Base-by-base conservation (phyloP, 2,797 vertebrate genomes). In the Artibeus lituratus region DNA sequence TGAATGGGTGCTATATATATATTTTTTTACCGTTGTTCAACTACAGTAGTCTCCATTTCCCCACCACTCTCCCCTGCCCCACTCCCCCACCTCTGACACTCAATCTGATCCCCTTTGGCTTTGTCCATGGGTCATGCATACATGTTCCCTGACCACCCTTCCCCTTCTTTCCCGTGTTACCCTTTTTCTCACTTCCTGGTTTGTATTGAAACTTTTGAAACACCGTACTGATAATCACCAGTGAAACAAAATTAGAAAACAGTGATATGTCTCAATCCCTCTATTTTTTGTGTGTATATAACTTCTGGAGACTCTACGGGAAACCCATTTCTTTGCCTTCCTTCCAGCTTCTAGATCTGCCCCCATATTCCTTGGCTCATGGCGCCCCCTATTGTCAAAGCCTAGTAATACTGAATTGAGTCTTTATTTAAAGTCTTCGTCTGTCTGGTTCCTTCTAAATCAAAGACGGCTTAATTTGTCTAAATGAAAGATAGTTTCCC, bases 181-280 rank as follows among this genome's bases (percentile, higher is more conserved):
- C 4, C 22, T 47, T 74, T 94, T 74, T 72, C 65, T 49, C 70
- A 90, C 4, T 76, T 84, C 37, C 76, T 55, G 55, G 76, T 90
- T 94, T 86, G 12, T 49, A 69, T 0, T 81, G 84, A 59, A 92
- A 95, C 21, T 67, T 83, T 32, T 87, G 22, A 72, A 91, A 96
- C 26, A 42, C 21, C 11, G 44, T 81, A 73, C 22, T 77, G 65
- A 88, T 78, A 37, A 65, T 78, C 12, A 55, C 59, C 5, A 29
- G 32, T 18, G 62, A 91, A 80, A 74, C 72, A 62, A 87, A 92
- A 42, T 44, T 19, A n/a, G 37, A 55, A 59, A 81, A 51, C 42
- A 42, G 29, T 80, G 32, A 94, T 37, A 10, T 26, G n/a, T 62
- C 59, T 32, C 59, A 62, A 16, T 26, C 10, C 24, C 24, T 57